A percentile compares a stretch with the other conserved stretches of the same genome.
These are phyloP conservation scores for Acheta domesticus DNA, from an alignment of 2,888 invertebrate species.

Conservation along the genomic window DNA sequence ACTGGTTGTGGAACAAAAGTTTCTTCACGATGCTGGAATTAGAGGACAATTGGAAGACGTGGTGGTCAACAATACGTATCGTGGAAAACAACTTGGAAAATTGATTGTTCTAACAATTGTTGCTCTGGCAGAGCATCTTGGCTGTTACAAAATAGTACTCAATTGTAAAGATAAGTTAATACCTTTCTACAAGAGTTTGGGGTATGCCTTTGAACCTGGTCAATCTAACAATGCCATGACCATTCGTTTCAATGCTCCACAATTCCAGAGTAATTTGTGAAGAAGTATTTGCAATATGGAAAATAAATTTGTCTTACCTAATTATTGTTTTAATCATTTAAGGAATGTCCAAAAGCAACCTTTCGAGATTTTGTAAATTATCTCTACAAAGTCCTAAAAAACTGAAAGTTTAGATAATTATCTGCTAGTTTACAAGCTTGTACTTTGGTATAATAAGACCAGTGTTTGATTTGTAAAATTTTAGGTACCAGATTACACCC, in stretches of 20 bases:
- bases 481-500: too few species aligned
- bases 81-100: conserved; percentile 93
- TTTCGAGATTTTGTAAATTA: too few species aligned
- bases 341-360: too few species aligned
- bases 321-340: too few species aligned
- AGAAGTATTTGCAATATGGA: background rate
- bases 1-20: conserved; percentile 89
- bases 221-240: conserved; percentile 80
- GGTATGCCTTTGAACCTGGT: conserved; percentile 76
- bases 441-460: too few species aligned
- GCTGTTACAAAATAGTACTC: conserved; percentile 85
- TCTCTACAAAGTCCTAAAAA: too few species aligned
- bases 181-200: conserved; percentile 82
- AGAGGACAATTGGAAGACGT: conserved; percentile 92
- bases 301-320: background rate
- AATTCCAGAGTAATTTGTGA: conserved; percentile 33
- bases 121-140: conserved; percentile 69
- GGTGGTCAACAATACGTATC: conserved; percentile 83
- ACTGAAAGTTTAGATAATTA: too few species aligned
- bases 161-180: conserved; percentile 87
- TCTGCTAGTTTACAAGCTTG: too few species aligned
- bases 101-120: conserved; percentile 77
- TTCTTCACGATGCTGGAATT: conserved; percentile 84
- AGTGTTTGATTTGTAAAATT: too few species aligned
- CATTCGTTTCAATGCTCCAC: conserved; percentile 59